Percentiles rank a stretch among this genome's conserved stretches.
Evolutionary conservation across 2,888 invertebrate species (phyloP).

Genomic region (Dromius quadrimaculatus): DNA sequence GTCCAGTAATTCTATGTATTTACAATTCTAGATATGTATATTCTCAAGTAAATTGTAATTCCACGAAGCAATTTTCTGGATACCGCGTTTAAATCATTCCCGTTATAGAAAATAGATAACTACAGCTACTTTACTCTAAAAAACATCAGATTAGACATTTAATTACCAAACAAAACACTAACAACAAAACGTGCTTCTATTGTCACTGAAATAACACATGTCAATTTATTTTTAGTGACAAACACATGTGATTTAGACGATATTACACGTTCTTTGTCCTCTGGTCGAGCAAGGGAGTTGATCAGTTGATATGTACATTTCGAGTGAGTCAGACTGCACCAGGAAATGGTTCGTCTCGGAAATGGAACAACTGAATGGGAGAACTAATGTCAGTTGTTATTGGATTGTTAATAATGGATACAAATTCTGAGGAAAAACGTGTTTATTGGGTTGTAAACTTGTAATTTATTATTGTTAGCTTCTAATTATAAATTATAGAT

Average conservation of each 20-base stretch:
- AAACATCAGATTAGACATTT: slow-evolving; percentile 6
- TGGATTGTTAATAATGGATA: background rate
- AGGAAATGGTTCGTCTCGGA: slow-evolving; percentile 22
- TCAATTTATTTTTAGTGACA: slow-evolving; percentile 23
- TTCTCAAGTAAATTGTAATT: slow-evolving; percentile 21
- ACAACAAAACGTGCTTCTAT: slow-evolving; percentile 20
- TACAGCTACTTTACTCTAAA: background rate
- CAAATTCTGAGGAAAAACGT: background rate
- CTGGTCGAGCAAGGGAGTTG: background rate
- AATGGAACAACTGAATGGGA: slow-evolving; percentile 8
- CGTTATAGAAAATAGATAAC: slow-evolving; percentile 26
- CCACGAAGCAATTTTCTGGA: slow-evolving; percentile 22
- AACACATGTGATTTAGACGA: slow-evolving; percentile 15
- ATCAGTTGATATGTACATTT: background rate
- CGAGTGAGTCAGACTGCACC: slow-evolving; percentile 5
- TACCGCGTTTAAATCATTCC: slow-evolving; percentile 17
- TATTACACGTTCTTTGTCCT: slow-evolving; percentile 31
- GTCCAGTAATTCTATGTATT: slow-evolving; percentile 15
- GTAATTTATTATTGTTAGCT: slow-evolving; percentile 1
- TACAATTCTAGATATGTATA: slow-evolving; percentile 29
- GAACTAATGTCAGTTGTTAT: slow-evolving; percentile 10
- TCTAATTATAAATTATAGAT: background rate
- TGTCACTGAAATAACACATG: slow-evolving; percentile 27
- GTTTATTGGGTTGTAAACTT: slow-evolving; percentile 20
- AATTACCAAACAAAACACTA: slow-evolving; percentile 23